Percentiles rank a stretch among this genome's conserved stretches.
phyloP scores from a whole-genome alignment of 2,888 invertebrate species.

The Oligia fasciuncula region DNA sequence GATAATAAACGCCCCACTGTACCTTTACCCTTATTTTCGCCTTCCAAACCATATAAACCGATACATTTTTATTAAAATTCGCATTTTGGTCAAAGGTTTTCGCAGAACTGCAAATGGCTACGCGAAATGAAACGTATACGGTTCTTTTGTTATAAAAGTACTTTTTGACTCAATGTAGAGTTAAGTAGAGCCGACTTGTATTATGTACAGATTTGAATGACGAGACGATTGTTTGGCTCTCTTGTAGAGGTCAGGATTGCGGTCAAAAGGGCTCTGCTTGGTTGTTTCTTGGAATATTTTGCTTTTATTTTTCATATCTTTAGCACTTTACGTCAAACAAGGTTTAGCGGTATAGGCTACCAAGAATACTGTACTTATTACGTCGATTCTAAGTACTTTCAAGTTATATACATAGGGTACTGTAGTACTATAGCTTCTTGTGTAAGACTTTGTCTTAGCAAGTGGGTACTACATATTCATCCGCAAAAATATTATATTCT shows the following conservation, averaged over 20 bases:
- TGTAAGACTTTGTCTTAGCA: background rate
- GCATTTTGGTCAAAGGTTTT: slow-evolving; percentile 68
- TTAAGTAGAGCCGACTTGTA: slow-evolving; percentile 29
- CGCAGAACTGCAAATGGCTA: slow-evolving; percentile 55
- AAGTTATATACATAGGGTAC: no score
- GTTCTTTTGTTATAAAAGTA: slow-evolving; percentile 58
- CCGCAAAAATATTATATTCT: no score
- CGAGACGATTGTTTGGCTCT: slow-evolving; percentile 23
- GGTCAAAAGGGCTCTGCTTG: slow-evolving; percentile 21
- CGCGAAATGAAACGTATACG: slow-evolving; percentile 55
- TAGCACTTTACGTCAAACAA: background rate
- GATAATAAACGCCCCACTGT: slow-evolving; percentile 34
- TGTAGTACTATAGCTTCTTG: background rate
- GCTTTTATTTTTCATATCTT: slow-evolving; percentile 11
- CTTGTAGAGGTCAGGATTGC: slow-evolving; percentile 28
- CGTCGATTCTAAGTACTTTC: background rate
- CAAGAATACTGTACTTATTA: background rate
- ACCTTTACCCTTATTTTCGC: slow-evolving; percentile 62
- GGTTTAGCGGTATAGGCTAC: background rate
- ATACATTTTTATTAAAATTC: slow-evolving; percentile 72
- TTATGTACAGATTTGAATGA: slow-evolving; percentile 23
- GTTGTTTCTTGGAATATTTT: slow-evolving; percentile 11
- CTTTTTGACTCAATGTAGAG: slow-evolving; percentile 35
- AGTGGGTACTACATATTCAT: background rate
- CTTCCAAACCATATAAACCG: slow-evolving; percentile 67